A percentile compares a stretch with the other conserved stretches of the same genome.
These are phyloP conservation scores for Lycocorax pyrrhopterus DNA, from an alignment of 2,113 vertebrate species.

Conservation along the genomic window DNA sequence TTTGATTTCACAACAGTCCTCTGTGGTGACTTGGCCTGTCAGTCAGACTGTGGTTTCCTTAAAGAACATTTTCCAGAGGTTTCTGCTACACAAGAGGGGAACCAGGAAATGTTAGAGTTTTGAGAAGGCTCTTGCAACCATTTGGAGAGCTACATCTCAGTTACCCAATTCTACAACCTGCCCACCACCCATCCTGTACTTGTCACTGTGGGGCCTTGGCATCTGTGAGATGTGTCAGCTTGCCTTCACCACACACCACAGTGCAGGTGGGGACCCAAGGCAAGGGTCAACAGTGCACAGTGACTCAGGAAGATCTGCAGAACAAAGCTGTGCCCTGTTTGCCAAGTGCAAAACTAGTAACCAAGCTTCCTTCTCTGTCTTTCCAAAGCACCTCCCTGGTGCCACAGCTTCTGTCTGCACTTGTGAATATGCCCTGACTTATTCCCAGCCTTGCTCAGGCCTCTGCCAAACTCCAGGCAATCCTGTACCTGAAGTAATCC, in stretches of 20 bases:
- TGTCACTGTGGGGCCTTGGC: neutral
- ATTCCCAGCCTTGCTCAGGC: neutral
- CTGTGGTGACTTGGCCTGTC: neutral
- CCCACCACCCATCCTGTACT: neutral
- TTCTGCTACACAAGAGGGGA: neutral
- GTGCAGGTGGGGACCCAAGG: accelerated
- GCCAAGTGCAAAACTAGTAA: neutral
- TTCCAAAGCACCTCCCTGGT: neutral
- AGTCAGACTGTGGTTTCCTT: neutral
- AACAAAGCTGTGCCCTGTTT: neutral
- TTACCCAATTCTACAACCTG: neutral
- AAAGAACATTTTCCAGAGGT: neutral
- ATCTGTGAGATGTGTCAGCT: neutral
- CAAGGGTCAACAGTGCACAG: accelerated
- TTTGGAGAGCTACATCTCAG: neutral
- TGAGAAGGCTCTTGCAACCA: neutral
- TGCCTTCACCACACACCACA: accelerated
- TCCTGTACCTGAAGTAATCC: neutral
- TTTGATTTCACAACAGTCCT: neutral
- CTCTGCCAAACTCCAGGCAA: neutral
- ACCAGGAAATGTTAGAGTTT: neutral
- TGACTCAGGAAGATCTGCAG: neutral
- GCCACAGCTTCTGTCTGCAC: neutral
- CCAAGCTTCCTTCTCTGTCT: neutral
- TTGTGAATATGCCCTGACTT: neutral